These are phyloP conservation scores for Phoebastria nigripes DNA, from an alignment of 2,797 vertebrate genomes.

Conservation along the genomic window DNA sequence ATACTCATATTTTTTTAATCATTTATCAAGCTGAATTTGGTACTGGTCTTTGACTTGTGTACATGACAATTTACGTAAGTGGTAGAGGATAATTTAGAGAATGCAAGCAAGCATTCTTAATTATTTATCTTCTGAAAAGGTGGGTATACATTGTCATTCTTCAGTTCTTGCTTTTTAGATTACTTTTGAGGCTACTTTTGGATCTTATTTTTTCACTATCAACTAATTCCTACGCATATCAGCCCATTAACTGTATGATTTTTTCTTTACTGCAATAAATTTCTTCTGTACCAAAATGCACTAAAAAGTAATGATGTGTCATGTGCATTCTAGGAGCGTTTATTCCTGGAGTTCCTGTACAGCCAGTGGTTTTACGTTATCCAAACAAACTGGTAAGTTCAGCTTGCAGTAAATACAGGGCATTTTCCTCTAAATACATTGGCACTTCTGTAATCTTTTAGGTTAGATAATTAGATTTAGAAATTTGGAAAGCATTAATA, in stretches of 20 bases:
- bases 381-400: conserved; percentile 90
- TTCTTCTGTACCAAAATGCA: neutral
- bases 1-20: neutral
- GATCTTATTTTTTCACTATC: neutral
- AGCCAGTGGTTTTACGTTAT: conserved; percentile 94
- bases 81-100: neutral
- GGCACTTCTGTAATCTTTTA: neutral
- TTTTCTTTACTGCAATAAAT: neutral
- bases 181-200: neutral
- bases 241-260: neutral
- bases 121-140: neutral
- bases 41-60: neutral
- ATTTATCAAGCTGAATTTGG: neutral
- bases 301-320: neutral
- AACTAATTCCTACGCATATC: neutral
- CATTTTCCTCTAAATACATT: neutral
- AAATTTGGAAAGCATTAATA: neutral
- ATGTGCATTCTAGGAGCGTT: conserved; percentile 83
- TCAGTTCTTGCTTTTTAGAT: neutral
- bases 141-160: neutral
- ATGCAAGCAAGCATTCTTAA: neutral
- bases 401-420: neutral
- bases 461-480: neutral
- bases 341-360: conserved; percentile 94
- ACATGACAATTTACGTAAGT: neutral